Base-by-base conservation (phyloP, 2,113 vertebrate species). In the Papio anubis region DNA sequence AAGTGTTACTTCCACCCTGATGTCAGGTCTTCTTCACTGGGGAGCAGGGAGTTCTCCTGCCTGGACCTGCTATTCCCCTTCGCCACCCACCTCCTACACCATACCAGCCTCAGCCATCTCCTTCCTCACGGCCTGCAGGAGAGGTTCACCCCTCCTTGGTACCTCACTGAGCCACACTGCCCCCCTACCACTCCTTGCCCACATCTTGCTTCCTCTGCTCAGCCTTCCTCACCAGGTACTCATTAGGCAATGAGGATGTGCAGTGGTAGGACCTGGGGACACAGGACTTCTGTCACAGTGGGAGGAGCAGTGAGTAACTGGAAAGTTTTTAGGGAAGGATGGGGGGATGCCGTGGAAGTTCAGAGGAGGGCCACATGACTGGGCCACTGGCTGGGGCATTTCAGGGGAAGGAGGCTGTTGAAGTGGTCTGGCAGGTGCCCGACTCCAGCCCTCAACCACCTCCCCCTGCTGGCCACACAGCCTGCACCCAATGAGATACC, bases 271-370 rank as follows among this genome's bases (percentile, higher is more conserved):
- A 32, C 0, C 23, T 21, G 12, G 35, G 48, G 38, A 61, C 23
- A 0, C 23, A 32, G 64, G 25, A 4, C 89, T 23, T 35, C 20
- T 3, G 3, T 68, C 21, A 5, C 35, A 75, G 57, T 13, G 21
- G n/a, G 45, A 86, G 32, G 57, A 48, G 6, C 30, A 17, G 23
- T 68, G 13, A 5, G 2, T 50, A 2, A 14, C 0, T 0, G 45
- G 59, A 5, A 57, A 16, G 10, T 27, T 73, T 85, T 52, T 76
- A 38, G 68, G n/a, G 30, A 50, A 78, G 18, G 43, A 61, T 40
- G 57, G 4, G 40, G 18, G 55, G 17, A 64, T 11, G 6, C 79
- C 17, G 3, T 20, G 23, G 91, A 5, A 38, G 8, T 72, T 79
- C 64, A 61, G 14, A 80, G 61, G 25, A 80, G 8, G 52, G 7